phyloP scores from a whole-genome alignment of 2,113 vertebrate species.

The Halichoerus grypus region DNA sequence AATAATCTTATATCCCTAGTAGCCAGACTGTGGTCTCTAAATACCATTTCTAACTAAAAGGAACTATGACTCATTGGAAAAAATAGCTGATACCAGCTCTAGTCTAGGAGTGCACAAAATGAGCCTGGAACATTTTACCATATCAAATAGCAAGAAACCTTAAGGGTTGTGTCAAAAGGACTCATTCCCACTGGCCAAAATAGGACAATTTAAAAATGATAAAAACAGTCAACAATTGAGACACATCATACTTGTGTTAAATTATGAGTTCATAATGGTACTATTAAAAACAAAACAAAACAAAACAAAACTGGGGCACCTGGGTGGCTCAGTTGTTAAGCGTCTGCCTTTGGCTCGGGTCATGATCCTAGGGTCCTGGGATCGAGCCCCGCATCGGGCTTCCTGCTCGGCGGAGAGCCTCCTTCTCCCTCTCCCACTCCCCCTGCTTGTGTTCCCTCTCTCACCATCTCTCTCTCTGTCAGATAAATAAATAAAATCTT shows the following conservation, averaged over 20 bases:
- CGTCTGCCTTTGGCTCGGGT: background rate
- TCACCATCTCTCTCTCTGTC: too few relatives aligned
- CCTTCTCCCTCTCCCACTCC: background rate
- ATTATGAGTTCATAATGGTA: background rate
- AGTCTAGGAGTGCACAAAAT: constrained; percentile 33
- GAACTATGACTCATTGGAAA: background rate
- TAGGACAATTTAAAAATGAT: background rate
- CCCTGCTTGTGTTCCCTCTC: too few relatives aligned
- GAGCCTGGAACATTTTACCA: constrained; percentile 7
- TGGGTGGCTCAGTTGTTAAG: background rate
- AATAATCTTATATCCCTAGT: background rate
- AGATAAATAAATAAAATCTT: too few relatives aligned
- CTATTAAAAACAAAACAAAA: background rate
- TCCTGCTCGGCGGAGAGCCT: background rate
- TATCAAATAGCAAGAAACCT: background rate
- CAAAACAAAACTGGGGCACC: background rate
- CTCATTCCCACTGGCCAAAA: constrained; percentile 29
- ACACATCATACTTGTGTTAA: background rate
- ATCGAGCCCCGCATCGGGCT: background rate
- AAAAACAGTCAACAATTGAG: background rate
- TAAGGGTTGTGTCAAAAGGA: background rate
- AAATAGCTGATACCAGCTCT: background rate
- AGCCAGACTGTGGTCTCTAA: constrained; percentile 10
- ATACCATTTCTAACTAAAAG: constrained; percentile 26
- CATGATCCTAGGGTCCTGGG: background rate